Base-by-base conservation (phyloP, 2,888 invertebrate species). In the Philereme vetulata region DNA sequence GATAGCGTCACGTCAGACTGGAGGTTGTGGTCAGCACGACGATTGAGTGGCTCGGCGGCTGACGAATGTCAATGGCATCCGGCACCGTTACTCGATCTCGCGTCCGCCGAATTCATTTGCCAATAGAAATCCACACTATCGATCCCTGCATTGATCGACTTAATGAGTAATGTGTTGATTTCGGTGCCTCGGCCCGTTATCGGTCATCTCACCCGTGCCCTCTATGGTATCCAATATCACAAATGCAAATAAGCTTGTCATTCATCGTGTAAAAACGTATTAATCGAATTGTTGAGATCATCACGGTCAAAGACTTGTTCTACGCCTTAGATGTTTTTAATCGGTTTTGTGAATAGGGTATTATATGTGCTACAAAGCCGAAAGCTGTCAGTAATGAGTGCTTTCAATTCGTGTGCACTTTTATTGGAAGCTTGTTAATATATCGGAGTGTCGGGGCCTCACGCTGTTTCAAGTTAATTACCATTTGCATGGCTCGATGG, bases 61-160 rank as follows among this genome's bases (percentile, higher is more conserved):
- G 88, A 87, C 89, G 86, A 86, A 86, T 91, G 91, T 90, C 91
- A 90, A 83, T 91, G 91, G 90, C 91, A 90, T 85, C 80, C 81
- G 72, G 72, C 82, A 89, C 91, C 91, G 91, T 91, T 92, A 91
- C 80, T 85, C 86, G 85, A 89, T 90, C 90, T 88, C 85, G 84
- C 86, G 84, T 78, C 82, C 82, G 86, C 88, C 88, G 82, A 91
- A 90, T 90, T 91, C 89, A 90, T 91, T 90, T 82, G 85, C 89
- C 86, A 84, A 87, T 87, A 80, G 78, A 84, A 85, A 85, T 87
- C 82, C 83, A 80, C 78, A 81, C 83, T 77, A 85, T 90, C 80
- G 83, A 88, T 86, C 85, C 84, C 80, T 77, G 76, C 80, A 84
- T 85, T 79, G 84, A 87, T 88, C 81, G 75, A 79, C 77, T 82